Conservation (phyloP, 2,888 invertebrate species). For the Eilema sororculum region DNA sequence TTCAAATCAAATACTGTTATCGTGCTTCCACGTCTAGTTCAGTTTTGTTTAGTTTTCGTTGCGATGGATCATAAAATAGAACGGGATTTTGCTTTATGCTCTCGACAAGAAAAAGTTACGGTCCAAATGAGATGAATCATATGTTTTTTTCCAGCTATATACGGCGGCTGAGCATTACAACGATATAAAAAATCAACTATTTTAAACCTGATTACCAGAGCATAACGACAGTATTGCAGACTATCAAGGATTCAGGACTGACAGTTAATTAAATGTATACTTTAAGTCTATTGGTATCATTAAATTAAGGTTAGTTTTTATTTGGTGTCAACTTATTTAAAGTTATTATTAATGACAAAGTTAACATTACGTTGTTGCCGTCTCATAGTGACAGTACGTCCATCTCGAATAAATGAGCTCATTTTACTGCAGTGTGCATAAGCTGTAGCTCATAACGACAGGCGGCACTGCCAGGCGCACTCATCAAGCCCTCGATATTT, state of each 20-base stretch:
- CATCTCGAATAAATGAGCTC: slow-evolving; percentile 35
- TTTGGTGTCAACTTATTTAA: too few species aligned
- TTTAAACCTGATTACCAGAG: neutral
- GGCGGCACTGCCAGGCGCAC: slow-evolving; percentile 54
- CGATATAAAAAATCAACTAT: neutral
- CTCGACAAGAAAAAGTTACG: slow-evolving; percentile 41
- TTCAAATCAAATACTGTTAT: slow-evolving; percentile 24
- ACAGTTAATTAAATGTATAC: neutral
- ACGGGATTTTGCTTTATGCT: slow-evolving; percentile 35
- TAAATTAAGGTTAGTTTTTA: too few species aligned
- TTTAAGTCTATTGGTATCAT: too few species aligned
- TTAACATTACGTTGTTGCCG: slow-evolving; percentile 48
- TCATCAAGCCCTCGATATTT: slow-evolving; percentile 79
- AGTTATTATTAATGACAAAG: neutral
- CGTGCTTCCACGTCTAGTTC: slow-evolving; percentile 28
- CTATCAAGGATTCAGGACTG: neutral
- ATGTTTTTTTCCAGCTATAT: neutral
- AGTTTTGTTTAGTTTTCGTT: slow-evolving; percentile 41
- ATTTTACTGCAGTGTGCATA: slow-evolving; percentile 47
- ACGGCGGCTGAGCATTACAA: neutral
- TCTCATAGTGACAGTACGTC: slow-evolving; percentile 33
- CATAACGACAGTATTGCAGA: neutral
- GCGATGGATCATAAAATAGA: slow-evolving; percentile 38
- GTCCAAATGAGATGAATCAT: slow-evolving; percentile 34
- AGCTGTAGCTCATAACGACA: slow-evolving; percentile 67